These are phyloP conservation scores for Aeoliscus strigatus DNA, from an alignment of 2,797 vertebrate species.

Conservation along the genomic window DNA sequence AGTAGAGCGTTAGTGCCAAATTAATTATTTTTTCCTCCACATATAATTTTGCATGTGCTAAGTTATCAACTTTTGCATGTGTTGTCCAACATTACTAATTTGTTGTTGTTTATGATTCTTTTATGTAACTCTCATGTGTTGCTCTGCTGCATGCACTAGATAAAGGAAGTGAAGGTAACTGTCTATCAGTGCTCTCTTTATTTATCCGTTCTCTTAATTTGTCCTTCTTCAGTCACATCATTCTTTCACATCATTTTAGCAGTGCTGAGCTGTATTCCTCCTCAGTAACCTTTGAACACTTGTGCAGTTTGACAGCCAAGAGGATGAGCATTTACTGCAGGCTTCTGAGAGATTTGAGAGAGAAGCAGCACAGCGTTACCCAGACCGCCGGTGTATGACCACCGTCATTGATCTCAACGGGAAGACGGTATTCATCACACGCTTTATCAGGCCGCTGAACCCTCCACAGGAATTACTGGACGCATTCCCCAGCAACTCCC, in stretches of 20 bases:
- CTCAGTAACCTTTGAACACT: conserved; percentile 10
- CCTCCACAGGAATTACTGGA: conserved; percentile 87
- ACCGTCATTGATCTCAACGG: conserved; percentile 88
- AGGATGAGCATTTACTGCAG: conserved; percentile 86
- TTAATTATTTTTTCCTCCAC: too few relatives aligned
- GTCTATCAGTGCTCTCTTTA: not conserved
- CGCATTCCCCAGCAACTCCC: conserved; percentile 63
- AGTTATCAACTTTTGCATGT: not conserved
- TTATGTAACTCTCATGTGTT: conserved; percentile 35
- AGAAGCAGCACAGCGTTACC: conserved; percentile 77
- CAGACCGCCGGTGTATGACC: conserved; percentile 82
- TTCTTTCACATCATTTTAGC: not conserved
- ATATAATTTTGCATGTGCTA: too few relatives aligned
- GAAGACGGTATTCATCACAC: conserved; percentile 88
- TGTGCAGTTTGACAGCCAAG: conserved; percentile 88
- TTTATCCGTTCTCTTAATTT: not conserved
- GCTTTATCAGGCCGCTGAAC: conserved; percentile 84
- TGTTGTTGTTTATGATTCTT: conserved; percentile 18
- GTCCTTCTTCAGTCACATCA: not conserved
- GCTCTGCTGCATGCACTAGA: conserved; percentile 73
- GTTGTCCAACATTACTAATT: conserved; percentile 7
- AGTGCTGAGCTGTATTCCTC: not conserved
- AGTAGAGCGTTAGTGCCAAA: too few relatives aligned
- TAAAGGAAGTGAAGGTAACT: conserved; percentile 80
- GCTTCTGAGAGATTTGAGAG: conserved; percentile 83